Evolutionary conservation across 2,113 vertebrate genomes (phyloP).

Genomic region (Gambusia affinis): DNA sequence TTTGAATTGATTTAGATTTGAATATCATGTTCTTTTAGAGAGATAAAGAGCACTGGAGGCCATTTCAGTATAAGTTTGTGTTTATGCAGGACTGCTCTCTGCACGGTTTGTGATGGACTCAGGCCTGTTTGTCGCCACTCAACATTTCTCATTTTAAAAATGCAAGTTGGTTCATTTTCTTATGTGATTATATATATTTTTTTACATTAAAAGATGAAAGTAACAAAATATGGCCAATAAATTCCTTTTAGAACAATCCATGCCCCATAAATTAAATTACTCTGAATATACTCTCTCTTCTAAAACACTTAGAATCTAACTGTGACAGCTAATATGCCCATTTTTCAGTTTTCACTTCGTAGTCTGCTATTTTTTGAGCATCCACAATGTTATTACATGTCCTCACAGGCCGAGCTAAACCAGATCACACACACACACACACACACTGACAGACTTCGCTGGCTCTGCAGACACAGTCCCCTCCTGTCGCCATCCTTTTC

Average conservation of each 20-base stretch:
- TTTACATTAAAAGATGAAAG: neutral
- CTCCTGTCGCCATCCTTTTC: constrained; percentile 63
- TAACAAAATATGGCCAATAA: neutral
- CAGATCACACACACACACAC: constrained; percentile 46
- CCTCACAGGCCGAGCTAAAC: constrained; percentile 42
- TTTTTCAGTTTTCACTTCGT: too few species aligned
- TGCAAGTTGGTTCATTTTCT: constrained; percentile 1
- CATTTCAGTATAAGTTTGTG: too few species aligned
- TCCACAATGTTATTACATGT: neutral
- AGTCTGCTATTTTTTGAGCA: neutral
- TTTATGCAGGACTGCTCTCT: too few species aligned
- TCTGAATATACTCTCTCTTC: too few species aligned
- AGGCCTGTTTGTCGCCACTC: constrained; percentile 57
- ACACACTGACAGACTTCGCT: constrained; percentile 61
- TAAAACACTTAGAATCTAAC: neutral
- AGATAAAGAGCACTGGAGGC: constrained; percentile 3
- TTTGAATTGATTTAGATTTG: neutral
- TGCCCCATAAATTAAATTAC: neutral
- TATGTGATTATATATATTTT: neutral
- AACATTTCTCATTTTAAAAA: constrained; percentile 33
- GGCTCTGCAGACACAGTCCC: constrained; percentile 58
- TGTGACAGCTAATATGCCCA: neutral
- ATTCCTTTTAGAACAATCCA: neutral
- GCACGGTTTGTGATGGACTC: constrained; percentile 3
- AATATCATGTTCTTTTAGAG: neutral